Base-by-base conservation (phyloP, 2,113 vertebrate genomes). In the Crocuta crocuta region DNA sequence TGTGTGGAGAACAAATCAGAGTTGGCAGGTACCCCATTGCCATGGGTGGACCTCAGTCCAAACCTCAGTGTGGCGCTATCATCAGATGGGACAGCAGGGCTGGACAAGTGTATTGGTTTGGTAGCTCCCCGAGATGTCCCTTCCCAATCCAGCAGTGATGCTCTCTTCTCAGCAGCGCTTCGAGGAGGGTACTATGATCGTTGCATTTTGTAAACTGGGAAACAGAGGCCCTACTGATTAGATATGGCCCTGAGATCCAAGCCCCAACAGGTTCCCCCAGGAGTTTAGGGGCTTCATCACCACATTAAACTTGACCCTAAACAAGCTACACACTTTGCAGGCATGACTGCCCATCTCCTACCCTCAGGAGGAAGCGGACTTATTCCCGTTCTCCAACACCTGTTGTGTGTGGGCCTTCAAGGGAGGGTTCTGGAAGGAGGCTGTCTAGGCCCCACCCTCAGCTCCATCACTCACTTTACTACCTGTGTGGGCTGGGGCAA, bases 401-500 rank as follows among this genome's bases (percentile, higher is more conserved):
- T 33, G 7, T 19, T 15, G 48, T 16, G 2, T n/a, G 28, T 10
- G 43, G 68, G 15, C 21, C n/a, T 45, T 11, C 1, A 0, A 43
- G 45, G 12, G 45, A 53, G 23, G 43, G 50, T 3, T 53, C 61
- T 4, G 50, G 43, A 50, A 33, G 31, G 28, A 78, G 10, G 31
- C 39, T 11, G 4, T 16, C 3, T 11, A 2, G 35, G 23, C 45
- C 63, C 45, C n/a, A 7, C 10, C 6, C 65, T 15, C 0, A 0
- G 26, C 63, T 65, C 21, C 78, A 55, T 70, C 19, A 12, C 35
- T 16, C 33, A 31, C 68, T 48, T 33, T 50, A 12, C 43, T 17
- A 43, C 70, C 70, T 65, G 9, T 5, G 68, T 80, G 65, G 90
- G 28, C 55, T 53, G 23, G 33, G 39, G 50, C 21, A 39, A 28